A percentile compares a stretch with the other conserved stretches of the same genome.
phyloP scores from a whole-genome alignment of 2,797 vertebrate genomes.

The Anabacerthia variegaticeps region DNA sequence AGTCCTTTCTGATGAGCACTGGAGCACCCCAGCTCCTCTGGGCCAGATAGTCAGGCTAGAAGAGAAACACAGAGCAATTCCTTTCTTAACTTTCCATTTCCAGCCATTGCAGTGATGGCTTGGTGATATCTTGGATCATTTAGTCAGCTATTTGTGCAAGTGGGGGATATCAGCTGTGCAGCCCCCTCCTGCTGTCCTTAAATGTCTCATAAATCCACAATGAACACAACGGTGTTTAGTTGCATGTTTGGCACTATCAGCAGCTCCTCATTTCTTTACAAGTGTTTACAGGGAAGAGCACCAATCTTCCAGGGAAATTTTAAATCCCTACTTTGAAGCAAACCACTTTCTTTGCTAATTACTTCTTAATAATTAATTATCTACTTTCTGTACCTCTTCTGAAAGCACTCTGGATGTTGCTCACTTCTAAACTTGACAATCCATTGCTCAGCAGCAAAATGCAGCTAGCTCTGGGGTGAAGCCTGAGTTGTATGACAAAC shows the following conservation, averaged over 20 bases:
- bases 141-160: not conserved
- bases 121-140: not conserved
- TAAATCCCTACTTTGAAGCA: not conserved
- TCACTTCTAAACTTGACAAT: not conserved
- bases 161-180: not conserved
- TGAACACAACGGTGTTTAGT: not conserved
- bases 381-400: not conserved
- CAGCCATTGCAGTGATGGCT: not conserved
- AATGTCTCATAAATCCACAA: not conserved
- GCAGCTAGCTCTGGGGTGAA: not conserved
- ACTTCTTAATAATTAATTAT: not conserved
- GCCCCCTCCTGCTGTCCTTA: not conserved
- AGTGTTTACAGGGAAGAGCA: not conserved
- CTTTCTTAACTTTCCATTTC: not conserved
- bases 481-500: not conserved
- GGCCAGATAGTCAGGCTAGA: not conserved
- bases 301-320: not conserved
- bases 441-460: not conserved
- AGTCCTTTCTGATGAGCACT: not conserved
- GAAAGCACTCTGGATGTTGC: not conserved
- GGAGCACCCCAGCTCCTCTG: not conserved
- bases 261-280: not conserved
- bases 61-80: not conserved
- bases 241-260: not conserved
- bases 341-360: not conserved